Evolutionary conservation across 2,888 invertebrate genomes (phyloP).

Genomic region (Epicampocera succincta): DNA sequence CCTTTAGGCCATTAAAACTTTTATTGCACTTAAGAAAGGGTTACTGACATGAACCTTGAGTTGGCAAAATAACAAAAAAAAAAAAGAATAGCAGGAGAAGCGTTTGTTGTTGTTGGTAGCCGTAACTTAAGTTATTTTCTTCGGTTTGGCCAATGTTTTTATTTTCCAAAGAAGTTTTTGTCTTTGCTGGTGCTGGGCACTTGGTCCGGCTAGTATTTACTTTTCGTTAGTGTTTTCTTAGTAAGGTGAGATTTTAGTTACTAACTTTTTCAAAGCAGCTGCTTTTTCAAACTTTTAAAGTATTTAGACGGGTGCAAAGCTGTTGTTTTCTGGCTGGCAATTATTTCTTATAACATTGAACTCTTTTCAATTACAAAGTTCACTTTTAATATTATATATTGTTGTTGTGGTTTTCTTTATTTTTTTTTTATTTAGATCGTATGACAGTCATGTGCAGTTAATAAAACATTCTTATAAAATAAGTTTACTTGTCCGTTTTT

Average conservation of each 20-base stretch:
- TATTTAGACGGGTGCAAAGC: background rate
- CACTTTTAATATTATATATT: conserved; percentile 28
- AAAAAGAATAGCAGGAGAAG: conserved; percentile 24
- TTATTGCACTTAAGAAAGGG: conserved; percentile 67
- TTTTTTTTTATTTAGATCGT: conserved; percentile 13
- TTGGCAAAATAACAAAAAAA: conserved; percentile 38
- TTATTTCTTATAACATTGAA: conserved; percentile 18
- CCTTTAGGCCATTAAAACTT: conserved; percentile 63
- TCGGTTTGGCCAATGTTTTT: conserved; percentile 14
- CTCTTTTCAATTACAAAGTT: conserved; percentile 40
- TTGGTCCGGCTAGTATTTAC: conserved; percentile 23
- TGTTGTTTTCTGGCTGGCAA: background rate
- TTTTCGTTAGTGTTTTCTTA: background rate
- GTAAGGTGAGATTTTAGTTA: background rate
- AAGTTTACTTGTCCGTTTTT: conserved; percentile 12
- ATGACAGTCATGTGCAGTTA: conserved; percentile 22
- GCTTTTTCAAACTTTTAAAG: background rate
- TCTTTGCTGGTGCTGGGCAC: conserved; percentile 22
- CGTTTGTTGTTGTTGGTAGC: conserved; percentile 41
- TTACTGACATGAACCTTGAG: conserved; percentile 72
- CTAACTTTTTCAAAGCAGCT: conserved; percentile 31
- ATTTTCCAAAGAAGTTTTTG: background rate
- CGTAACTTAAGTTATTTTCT: background rate
- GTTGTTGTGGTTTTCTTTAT: conserved; percentile 2
- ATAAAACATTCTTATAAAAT: conserved; percentile 3